Conservation (phyloP, 2,113 vertebrate species). For the Pagrus major region DNA sequence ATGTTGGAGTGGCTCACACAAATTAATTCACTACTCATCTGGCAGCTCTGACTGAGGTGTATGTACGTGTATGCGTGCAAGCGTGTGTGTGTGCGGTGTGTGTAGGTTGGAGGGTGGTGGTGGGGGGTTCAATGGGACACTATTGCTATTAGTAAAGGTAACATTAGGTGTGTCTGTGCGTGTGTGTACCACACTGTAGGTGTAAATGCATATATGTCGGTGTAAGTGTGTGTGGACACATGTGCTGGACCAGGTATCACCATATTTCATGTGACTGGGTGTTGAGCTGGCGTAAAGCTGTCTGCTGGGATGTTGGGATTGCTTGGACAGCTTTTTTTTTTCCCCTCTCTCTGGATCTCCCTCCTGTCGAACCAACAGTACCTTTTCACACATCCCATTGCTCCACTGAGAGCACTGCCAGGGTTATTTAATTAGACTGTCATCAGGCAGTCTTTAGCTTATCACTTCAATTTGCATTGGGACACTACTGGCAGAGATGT, state of each 20-base stretch:
- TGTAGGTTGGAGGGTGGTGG: neutral
- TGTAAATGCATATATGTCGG: slow-evolving; percentile 39
- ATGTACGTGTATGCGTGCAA: slow-evolving; percentile 2
- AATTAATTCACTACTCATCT: slow-evolving; percentile 99
- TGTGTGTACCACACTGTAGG: slow-evolving; percentile 7
- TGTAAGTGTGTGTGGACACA: slow-evolving; percentile 29
- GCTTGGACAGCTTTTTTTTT: slow-evolving; percentile 48
- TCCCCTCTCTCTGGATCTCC: slow-evolving; percentile 20
- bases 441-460: slow-evolving; percentile 83
- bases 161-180: slow-evolving; percentile 47
- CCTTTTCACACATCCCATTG: slow-evolving; percentile 76
- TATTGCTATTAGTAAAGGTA: slow-evolving; percentile 64
- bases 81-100: slow-evolving; percentile 2
- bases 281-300: slow-evolving; percentile 54
- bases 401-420: slow-evolving; percentile 74
- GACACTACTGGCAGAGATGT: slow-evolving; percentile 27
- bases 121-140: slow-evolving; percentile 56
- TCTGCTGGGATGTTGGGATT: slow-evolving; percentile 60
- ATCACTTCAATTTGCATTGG: slow-evolving; percentile 66
- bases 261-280: slow-evolving; percentile 40
- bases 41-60: slow-evolving; percentile 83
- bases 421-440: slow-evolving; percentile 84
- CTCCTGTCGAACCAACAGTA: slow-evolving; percentile 60
- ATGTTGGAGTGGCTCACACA: slow-evolving; percentile 98
- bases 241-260: slow-evolving; percentile 44